Conservation (phyloP, 2,113 vertebrate genomes). For the Alectura lathami region DNA sequence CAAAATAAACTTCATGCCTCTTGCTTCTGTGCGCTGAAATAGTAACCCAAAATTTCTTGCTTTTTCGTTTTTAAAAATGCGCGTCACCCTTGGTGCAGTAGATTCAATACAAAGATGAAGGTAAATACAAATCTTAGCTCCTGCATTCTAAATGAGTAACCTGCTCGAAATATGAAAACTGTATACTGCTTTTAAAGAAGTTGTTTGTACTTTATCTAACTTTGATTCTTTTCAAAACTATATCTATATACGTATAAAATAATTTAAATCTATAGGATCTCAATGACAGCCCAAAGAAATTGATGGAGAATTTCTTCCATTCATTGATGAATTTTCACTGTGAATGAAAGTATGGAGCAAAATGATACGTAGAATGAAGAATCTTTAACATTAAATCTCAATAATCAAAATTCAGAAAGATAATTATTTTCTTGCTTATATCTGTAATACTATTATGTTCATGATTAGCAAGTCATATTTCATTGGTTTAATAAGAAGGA, state of each 20-base stretch:
- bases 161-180: not conserved
- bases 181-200: not conserved
- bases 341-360: not conserved
- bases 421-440: not conserved
- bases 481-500: not conserved
- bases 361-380: not conserved
- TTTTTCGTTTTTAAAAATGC: not conserved
- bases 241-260: too few species aligned
- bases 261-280: not conserved
- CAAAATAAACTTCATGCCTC: not conserved
- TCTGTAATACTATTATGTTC: not conserved
- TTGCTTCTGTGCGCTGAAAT: not conserved
- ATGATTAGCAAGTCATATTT: not conserved
- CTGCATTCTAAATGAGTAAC: not conserved
- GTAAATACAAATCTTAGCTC: not conserved
- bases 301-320: not conserved
- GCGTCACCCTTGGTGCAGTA: not conserved
- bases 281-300: not conserved
- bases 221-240: not conserved
- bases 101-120: not conserved
- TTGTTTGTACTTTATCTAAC: not conserved
- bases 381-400: not conserved
- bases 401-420: not conserved
- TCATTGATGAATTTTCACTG: not conserved
- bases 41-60: not conserved